phyloP scores from a whole-genome alignment of 2,797 vertebrate species.

The Argyrosomus regius region DNA sequence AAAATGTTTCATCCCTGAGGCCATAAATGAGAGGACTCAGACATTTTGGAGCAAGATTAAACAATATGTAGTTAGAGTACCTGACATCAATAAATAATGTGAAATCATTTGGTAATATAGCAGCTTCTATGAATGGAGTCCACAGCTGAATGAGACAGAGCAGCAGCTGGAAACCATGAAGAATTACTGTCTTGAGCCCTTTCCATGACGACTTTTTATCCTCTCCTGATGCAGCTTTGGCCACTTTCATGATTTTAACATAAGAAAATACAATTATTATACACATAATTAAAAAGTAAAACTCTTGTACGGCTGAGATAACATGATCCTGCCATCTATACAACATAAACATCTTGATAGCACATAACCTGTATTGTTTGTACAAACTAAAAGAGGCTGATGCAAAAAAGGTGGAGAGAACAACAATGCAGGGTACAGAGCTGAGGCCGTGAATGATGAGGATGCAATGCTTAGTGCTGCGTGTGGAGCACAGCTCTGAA shows the following conservation, averaged over 20 bases:
- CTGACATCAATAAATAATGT: not conserved
- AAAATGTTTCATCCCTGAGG: conserved; percentile 6
- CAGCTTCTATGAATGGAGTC: not conserved
- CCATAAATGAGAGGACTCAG: conserved; percentile 4
- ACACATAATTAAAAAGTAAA: conserved; percentile 62
- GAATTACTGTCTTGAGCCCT: conserved; percentile 12
- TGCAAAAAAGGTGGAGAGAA: no score
- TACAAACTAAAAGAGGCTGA: no score
- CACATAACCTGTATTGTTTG: no score
- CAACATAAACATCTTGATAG: no score
- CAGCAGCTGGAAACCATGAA: conserved; percentile 19
- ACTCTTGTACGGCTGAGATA: conserved; percentile 34
- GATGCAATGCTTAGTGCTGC: no score
- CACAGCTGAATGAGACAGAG: conserved; percentile 6
- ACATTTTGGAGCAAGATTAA: not conserved
- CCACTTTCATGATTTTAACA: conserved; percentile 66
- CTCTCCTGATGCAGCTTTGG: conserved; percentile 61
- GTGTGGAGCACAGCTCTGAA: no score
- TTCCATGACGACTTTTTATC: conserved; percentile 53
- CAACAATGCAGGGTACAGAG: no score
- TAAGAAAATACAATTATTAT: conserved; percentile 64
- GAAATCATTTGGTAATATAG: not conserved
- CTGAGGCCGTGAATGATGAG: no score
- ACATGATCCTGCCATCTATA: no score
- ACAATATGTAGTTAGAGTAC: not conserved